Evolutionary conservation across 2,797 vertebrate genomes (phyloP).

Genomic region (Microctenopoma lineatum): DNA sequence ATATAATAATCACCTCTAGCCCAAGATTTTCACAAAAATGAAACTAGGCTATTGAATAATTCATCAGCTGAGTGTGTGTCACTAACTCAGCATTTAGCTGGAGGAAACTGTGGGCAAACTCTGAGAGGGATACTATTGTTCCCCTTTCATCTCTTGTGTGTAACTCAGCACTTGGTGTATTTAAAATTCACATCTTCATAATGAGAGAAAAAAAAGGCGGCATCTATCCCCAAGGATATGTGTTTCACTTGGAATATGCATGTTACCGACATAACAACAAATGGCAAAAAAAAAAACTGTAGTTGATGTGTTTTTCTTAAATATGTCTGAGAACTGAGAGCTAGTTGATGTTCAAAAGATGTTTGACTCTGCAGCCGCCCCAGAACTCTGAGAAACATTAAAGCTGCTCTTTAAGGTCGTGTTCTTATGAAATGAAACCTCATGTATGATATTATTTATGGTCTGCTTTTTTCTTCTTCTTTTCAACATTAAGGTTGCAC

Average conservation of each 20-base stretch:
- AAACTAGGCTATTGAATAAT: conserved; percentile 81
- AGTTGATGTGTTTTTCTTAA: conserved; percentile 8
- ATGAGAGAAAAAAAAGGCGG: conserved; percentile 28
- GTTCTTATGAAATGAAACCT: neutral
- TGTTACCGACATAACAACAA: conserved; percentile 20
- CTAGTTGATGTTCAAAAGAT: neutral
- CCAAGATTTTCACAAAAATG: conserved; percentile 64
- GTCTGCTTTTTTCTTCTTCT: neutral
- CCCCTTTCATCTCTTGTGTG: conserved; percentile 64
- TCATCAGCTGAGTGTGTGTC: conserved; percentile 71
- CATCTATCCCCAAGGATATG: conserved; percentile 18
- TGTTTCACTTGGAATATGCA: conserved; percentile 24
- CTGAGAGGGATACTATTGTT: conserved; percentile 64
- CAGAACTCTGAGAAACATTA: conserved; percentile 1
- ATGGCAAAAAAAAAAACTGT: conserved; percentile 1
- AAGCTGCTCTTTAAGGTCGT: neutral
- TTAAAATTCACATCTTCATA: conserved; percentile 60
- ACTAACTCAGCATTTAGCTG: conserved; percentile 77
- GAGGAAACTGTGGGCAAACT: conserved; percentile 65
- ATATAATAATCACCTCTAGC: conserved; percentile 79
- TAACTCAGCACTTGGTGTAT: conserved; percentile 45
- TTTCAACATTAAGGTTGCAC: neutral
- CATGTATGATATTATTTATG: neutral
- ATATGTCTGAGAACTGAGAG: conserved; percentile 3
- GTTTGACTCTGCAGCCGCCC: neutral